phyloP scores from a whole-genome alignment of 2,113 vertebrate species.

The Fregetta grallaria region DNA sequence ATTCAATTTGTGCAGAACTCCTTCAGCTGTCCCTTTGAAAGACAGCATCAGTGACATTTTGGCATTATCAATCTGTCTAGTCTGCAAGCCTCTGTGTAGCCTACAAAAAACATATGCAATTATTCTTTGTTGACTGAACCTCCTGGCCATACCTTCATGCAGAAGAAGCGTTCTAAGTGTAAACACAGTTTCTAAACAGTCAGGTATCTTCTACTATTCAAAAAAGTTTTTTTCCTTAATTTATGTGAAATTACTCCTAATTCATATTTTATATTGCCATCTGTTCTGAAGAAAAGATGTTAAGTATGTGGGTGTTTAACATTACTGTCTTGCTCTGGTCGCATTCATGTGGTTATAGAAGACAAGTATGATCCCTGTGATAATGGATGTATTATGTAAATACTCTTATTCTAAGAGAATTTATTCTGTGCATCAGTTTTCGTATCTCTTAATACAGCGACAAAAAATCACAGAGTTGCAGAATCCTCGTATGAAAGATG shows the following conservation, averaged over 20 bases:
- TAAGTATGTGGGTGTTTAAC: not conserved
- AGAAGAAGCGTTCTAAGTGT: not conserved
- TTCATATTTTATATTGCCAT: not conserved
- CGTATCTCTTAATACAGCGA: not conserved
- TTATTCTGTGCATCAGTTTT: not conserved
- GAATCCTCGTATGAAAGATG: not conserved
- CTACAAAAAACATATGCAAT: not conserved
- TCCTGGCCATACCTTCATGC: not conserved
- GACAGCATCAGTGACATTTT: not conserved
- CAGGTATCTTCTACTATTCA: not conserved
- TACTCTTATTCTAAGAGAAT: not conserved
- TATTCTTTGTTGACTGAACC: not conserved
- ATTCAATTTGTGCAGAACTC: not conserved
- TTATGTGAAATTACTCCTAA: not conserved
- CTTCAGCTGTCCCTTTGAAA: not conserved
- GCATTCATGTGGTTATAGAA: not conserved
- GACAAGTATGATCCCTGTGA: not conserved
- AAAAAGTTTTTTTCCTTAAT: not conserved
- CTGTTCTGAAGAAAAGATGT: not conserved
- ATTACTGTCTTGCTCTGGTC: not conserved
- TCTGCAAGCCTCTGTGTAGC: not conserved
- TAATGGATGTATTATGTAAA: not conserved
- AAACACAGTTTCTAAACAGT: not conserved
- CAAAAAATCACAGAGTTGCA: not conserved
- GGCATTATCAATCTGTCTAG: not conserved